Base-by-base conservation (phyloP, 2,888 invertebrate genomes). In the Bombyx huttoni region DNA sequence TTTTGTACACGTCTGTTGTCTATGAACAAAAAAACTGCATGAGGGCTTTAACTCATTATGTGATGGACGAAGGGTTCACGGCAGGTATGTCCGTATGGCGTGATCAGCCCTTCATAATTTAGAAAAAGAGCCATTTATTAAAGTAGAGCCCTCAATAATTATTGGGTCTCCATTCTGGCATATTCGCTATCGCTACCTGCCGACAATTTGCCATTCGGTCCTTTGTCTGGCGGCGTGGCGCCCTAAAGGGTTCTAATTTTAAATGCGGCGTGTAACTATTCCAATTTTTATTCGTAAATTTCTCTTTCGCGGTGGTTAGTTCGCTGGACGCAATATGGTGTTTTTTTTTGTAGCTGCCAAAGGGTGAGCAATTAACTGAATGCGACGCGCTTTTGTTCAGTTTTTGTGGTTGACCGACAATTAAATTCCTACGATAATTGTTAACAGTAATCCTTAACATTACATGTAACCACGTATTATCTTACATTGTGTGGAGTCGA, bases 181-280 rank as follows among this genome's bases (percentile, higher is more conserved):
- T 85, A 86, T 87, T 88, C 86, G 87, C 87, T 78, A 88, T 87
- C 81, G 86, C 88, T 88, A 88, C 88, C 86, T 87, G 87, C 87
- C 77, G 76, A 74, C 83, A 86, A 83, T 88, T 88, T 82, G 87
- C 83, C 82, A 87, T 84, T 86, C 78, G 82, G 75, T 75, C 73
- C 80, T 81, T 88, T 88, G 87, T 88, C 80, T 85, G 87, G 72
- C 86, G 83, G 87, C 78, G 86, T 86, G 88, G 88, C 87, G 87
- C 87, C 87, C 88, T 79, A 88, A 88, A 88, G 88, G 88, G 88
- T 85, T 88, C 78, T 80, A 86, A 88, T 87, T 87, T 79, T 82
- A 85, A 88, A 88, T 86, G 82, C 78, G 75, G 70, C 87, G 83
- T 88, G 83, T 88, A 88, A 88, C 86, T 79, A 87, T 86, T 78